Conservation (phyloP, 2,888 invertebrate species). For the Aethes cnicana region DNA sequence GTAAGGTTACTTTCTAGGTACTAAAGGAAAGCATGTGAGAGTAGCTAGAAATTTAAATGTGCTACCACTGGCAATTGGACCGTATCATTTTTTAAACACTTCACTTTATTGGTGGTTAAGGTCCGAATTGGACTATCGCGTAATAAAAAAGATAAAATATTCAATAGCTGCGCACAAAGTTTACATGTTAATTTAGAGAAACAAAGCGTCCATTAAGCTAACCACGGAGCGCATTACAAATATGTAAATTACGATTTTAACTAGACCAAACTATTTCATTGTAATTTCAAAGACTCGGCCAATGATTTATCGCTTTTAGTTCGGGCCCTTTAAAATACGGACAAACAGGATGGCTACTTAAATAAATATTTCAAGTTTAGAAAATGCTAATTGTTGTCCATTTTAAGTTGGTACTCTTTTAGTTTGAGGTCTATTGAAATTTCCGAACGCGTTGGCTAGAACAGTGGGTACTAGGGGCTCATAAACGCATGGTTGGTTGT, state of each 20-base stretch:
- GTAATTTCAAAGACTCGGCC: slow-evolving; percentile 41
- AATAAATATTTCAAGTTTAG: slow-evolving; percentile 63
- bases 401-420: slow-evolving; percentile 20
- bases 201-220: slow-evolving; percentile 22
- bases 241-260: slow-evolving; percentile 30
- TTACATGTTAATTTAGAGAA: slow-evolving; percentile 28
- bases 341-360: slow-evolving; percentile 65
- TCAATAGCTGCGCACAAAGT: slow-evolving; percentile 19
- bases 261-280: slow-evolving; percentile 35
- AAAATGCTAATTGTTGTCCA: slow-evolving; percentile 52
- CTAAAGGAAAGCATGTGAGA: slow-evolving; percentile 25
- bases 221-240: slow-evolving; percentile 22
- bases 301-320: slow-evolving; percentile 52
- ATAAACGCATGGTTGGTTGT: slow-evolving; percentile 26
- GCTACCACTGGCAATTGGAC: slow-evolving; percentile 20
- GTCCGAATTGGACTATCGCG: slow-evolving; percentile 7
- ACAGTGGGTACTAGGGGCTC: slow-evolving; percentile 26
- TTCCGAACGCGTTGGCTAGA: slow-evolving; percentile 16
- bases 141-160: neutral
- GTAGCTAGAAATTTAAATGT: slow-evolving; percentile 25
- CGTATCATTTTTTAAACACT: neutral
- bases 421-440: slow-evolving; percentile 33
- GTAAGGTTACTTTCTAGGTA: slow-evolving; percentile 33
- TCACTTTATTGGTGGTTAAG: neutral
- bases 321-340: slow-evolving; percentile 52